These are phyloP conservation scores for Ditula angustiorana DNA, from an alignment of 2,888 invertebrate species.

Conservation along the genomic window DNA sequence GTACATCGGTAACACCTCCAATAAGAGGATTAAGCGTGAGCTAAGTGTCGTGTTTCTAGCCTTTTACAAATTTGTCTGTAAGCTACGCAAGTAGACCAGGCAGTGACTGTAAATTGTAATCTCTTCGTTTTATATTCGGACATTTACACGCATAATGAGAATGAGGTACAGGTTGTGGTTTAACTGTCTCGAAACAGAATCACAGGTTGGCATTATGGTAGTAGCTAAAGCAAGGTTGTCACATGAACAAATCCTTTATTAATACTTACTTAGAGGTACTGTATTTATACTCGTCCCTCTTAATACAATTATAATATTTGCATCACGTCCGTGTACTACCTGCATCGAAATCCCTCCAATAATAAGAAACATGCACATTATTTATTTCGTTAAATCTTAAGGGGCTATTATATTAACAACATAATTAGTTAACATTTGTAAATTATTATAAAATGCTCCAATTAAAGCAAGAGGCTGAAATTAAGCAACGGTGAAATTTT, in stretches of 20 bases:
- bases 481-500: conserved; percentile 78
- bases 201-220: too few relatives aligned
- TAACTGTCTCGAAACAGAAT: too few relatives aligned
- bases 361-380: neutral
- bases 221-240: too few relatives aligned
- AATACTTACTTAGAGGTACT: too few relatives aligned
- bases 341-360: too few relatives aligned
- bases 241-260: too few relatives aligned
- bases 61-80: conserved; percentile 23
- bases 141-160: neutral
- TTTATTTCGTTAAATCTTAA: neutral
- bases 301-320: conserved; percentile 5
- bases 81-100: neutral
- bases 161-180: too few relatives aligned
- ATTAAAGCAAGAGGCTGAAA: conserved; percentile 47
- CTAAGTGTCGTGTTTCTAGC: conserved; percentile 23
- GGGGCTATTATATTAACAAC: conserved; percentile 23
- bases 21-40: conserved; percentile 32
- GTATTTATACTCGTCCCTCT: neutral
- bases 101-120: neutral
- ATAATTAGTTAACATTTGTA: conserved; percentile 50
- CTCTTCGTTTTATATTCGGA: neutral
- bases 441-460: conserved; percentile 55
- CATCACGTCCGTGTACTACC: neutral
- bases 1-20: conserved; percentile 36